Evolutionary conservation across 2,888 invertebrate genomes (phyloP), one percentile per base, ranked within the genome.

Genomic region (Scaptodrosophila latifasciaeformis): DNA sequence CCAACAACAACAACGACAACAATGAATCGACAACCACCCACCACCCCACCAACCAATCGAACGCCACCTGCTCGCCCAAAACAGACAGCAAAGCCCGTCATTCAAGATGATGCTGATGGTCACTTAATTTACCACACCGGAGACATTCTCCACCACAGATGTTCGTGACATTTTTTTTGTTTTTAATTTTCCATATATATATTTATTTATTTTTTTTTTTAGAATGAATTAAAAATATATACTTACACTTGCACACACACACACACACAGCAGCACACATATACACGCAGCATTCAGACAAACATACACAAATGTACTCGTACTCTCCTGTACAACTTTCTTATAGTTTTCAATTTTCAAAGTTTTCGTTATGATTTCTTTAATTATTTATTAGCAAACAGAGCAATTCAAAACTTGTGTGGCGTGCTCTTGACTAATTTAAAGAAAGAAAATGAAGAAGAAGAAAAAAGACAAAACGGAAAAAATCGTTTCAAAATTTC

Each of bases 101-200:
- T 98, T 89, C 96, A 96, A 92, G 97, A 99, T 91, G 99, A 99
- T 91, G 95, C 95, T 90, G 99, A 99, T 89, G 99, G 99, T 89
- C 99, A 99, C 90, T 96, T 99, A 90, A 94, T 99, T 89, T 99
- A 99, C 94, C 94, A 94, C 90, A 92, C 93, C 90, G 99, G 98
- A 90, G 98, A 99, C 91, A 91, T 96, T 90, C 95, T 99, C 89
- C 96, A 96, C 92, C 95, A 96, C 91, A 93, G 97, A 96, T 99
- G 98, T 95, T 95, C 95, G 95, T 95, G 93, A 93, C 92, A 92
- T 92, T 90, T 86, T 86, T 86, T 74, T 85, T 82, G 81, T 84
- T 85, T 83, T 82, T 77, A 70, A 70, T 71, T 81, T 82, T 75
- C 78, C 72, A 72, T 71, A 67, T 53, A 21, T 74, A 74, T n/a